phyloP scores from a whole-genome alignment of 2,797 vertebrate species.

The Lophura swinhoii region DNA sequence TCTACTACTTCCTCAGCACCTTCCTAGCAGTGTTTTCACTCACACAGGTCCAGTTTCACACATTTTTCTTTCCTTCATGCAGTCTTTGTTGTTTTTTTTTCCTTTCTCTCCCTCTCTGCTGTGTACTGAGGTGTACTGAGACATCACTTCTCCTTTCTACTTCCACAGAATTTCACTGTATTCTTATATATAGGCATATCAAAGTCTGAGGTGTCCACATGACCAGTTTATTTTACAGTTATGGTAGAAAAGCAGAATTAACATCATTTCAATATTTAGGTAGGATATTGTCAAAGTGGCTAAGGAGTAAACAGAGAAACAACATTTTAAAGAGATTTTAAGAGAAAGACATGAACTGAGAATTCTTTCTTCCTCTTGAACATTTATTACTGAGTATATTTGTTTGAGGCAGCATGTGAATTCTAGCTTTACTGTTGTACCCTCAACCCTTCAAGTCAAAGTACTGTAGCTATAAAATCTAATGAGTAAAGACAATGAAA shows the following conservation, averaged over 20 bases:
- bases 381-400: background rate
- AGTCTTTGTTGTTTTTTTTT: background rate
- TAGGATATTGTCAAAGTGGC: background rate
- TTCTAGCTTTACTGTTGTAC: background rate
- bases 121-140: background rate
- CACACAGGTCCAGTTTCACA: background rate
- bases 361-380: background rate
- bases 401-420: background rate
- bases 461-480: background rate
- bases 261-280: constrained; percentile 9
- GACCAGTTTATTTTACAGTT: background rate
- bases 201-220: constrained; percentile 16
- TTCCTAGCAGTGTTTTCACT: constrained; percentile 3
- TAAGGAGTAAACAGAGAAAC: constrained; percentile 3
- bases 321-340: background rate
- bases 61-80: background rate
- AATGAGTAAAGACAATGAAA: background rate
- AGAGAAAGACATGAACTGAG: background rate
- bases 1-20: background rate
- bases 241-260: background rate
- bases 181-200: background rate
- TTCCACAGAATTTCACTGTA: background rate
- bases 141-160: background rate
- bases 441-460: background rate
- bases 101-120: background rate